Evolutionary conservation across 2,888 invertebrate species (phyloP), one percentile per base, ranked within the genome.

Genomic region (Agonopterix subpropinquella): DNA sequence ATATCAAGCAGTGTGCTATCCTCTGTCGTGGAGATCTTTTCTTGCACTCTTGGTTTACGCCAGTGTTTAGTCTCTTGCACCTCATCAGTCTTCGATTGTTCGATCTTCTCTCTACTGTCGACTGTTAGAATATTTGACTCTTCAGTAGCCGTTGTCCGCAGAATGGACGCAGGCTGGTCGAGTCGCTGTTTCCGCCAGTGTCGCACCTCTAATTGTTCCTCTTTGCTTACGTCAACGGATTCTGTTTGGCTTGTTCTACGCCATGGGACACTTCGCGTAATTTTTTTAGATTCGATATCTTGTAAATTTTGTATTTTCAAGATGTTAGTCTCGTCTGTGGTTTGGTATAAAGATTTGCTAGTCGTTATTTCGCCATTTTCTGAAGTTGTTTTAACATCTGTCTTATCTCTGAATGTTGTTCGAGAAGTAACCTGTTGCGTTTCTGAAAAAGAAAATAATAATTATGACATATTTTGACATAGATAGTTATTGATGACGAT

Each of bases 261-360:
- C 87, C 88, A 88, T 1, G 87, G 87, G 4, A 78, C 73, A 44
- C 63, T 63, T 13, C 56, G 55, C 5, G 57, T 54, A 8, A 68
- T 54, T 59, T 70, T 73, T 53, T 64, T 80, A 4, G 71, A 69
- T 49, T 82, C 70, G 15, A 77, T 54, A 42, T 84, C 75, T 61
- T 84, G 70, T 45, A 67, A 49, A 53, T 71, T 73, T 55, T 80
- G 61, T 37, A 85, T 47, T 58, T 75, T 79, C 39, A 86, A 57
- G 47, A 87, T 80, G 55, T 78, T 86, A 8, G 70, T 71, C 53
- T 86, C 85, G 67, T 87, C 86, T 8, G 83, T 82, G 2, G 77
- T 67, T 64, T 82, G 73, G 57, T 74, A 81, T 47, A 61, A 54
- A 11, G 73, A 52, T 56, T 63, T 75, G 49, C 57, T 72, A 42